Percentiles rank a stretch among this genome's conserved stretches.
Conservation (phyloP, 2,113 vertebrate genomes). For the Actenoides lindsayi region DNA sequence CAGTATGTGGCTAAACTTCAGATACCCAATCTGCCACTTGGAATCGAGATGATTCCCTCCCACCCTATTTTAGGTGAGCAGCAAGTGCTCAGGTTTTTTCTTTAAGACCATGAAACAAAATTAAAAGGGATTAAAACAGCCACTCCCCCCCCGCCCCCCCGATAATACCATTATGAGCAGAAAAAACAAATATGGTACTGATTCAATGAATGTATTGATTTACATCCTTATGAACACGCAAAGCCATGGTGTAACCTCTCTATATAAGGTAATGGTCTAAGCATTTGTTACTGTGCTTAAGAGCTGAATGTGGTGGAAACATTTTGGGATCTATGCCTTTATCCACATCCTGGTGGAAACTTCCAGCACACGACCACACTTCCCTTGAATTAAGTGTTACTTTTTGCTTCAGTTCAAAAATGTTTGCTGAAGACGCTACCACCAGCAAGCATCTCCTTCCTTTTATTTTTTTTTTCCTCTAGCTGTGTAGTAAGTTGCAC, state of each 20-base stretch:
- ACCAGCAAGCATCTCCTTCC: neutral
- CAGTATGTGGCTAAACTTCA: neutral
- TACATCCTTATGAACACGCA: neutral
- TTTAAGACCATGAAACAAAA: neutral
- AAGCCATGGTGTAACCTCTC: neutral
- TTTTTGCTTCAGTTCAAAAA: neutral
- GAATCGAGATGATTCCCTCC: neutral
- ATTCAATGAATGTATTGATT: neutral
- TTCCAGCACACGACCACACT: too few species aligned
- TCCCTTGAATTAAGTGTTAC: neutral
- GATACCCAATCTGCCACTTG: neutral
- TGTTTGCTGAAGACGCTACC: neutral
- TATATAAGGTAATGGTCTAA: neutral
- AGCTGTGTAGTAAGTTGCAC: conserved; percentile 8
- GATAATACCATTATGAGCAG: neutral
- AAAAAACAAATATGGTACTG: neutral
- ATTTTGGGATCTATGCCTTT: neutral
- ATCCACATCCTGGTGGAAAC: too few species aligned
- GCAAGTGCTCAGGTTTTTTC: neutral
- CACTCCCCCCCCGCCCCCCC: fast-evolving
- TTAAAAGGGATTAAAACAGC: neutral
- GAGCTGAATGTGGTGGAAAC: neutral
- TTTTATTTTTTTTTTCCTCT: neutral
- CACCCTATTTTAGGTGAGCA: neutral
- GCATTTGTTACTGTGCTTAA: neutral